Base-by-base conservation (phyloP, 2,888 invertebrate genomes). In the Plagodis pulveraria region DNA sequence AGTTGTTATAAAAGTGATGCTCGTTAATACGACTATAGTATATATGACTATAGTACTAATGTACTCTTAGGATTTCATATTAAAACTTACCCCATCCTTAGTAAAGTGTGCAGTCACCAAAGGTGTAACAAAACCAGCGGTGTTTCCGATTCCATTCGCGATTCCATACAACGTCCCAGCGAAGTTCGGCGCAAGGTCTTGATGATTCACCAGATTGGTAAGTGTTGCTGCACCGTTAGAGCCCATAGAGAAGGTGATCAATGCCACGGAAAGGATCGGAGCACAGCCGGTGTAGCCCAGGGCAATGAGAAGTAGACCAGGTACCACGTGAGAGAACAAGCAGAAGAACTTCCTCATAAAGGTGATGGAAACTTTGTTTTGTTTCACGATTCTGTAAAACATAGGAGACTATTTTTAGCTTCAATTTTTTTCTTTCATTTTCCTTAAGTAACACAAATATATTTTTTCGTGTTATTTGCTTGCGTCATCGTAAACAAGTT, bases 151-250 rank as follows among this genome's bases (percentile, higher is more conserved):
- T 50, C 95, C 95, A 71, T 96, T 96, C 44, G 96, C 96, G 0
- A 96, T 95, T 0, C 96, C 96, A 63, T 96, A 96, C 36, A 96
- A 74, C 0, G 96, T 95, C 0, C 96, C 96, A 0, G 96, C 96
- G 75, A 93, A 96, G 81, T 96, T 96, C 0, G 96, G 96, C 0
- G 96, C 95, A 62, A 96, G 83, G 81, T 96, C 96, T 77, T 96
- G 96, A 42, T 95, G 92, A 70, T 94, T 94, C 65, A 94, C 94
- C 65, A 95, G 80, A 75, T 95, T 95, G 4, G 94, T 94, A 10
- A 94, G 83, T 0, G 94, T 94, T 0, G 94, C 94, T 0, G 94
- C 94, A 0, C 95, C 95, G 66, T 95, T 95, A 11, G 95, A 94
- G 0, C 95, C 96, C 81, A 96, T 88, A 0, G 96, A 95, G 67